Percentiles rank a stretch among this genome's conserved stretches.
These are phyloP conservation scores for Periphyllus acericola DNA, from an alignment of 2,888 invertebrate genomes.

Conservation along the genomic window DNA sequence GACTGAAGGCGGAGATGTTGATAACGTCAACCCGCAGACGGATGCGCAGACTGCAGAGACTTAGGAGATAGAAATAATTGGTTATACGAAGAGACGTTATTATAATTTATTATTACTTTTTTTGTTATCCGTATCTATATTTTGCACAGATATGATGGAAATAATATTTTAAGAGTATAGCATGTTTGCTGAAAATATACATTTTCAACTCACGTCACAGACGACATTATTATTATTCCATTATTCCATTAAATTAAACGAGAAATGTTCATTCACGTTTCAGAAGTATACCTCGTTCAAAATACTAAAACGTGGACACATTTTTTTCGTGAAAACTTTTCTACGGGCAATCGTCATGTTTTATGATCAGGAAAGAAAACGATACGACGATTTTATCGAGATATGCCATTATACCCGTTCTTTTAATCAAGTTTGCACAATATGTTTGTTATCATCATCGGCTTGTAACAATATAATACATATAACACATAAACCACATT, in stretches of 20 bases:
- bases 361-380: conserved; percentile 10
- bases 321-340: background rate
- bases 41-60: background rate
- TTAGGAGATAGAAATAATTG: background rate
- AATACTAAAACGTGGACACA: background rate
- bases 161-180: too few species aligned
- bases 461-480: background rate
- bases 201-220: background rate
- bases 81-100: background rate
- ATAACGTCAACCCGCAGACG: conserved; percentile 8
- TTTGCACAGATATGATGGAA: background rate
- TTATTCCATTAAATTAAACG: background rate
- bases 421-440: conserved; percentile 21
- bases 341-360: background rate
- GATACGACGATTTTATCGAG: background rate
- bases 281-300: background rate
- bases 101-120: background rate
- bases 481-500: background rate
- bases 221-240: background rate
- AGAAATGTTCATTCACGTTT: background rate
- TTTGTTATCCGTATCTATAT: too few species aligned
- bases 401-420: background rate
- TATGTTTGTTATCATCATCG: conserved; percentile 1
- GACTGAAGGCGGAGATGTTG: conserved; percentile 12
- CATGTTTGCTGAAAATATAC: background rate